Percentiles rank a stretch among this genome's conserved stretches.
These are phyloP conservation scores for Cephalopholis sonnerati DNA, from an alignment of 2,113 vertebrate species.

Conservation along the genomic window DNA sequence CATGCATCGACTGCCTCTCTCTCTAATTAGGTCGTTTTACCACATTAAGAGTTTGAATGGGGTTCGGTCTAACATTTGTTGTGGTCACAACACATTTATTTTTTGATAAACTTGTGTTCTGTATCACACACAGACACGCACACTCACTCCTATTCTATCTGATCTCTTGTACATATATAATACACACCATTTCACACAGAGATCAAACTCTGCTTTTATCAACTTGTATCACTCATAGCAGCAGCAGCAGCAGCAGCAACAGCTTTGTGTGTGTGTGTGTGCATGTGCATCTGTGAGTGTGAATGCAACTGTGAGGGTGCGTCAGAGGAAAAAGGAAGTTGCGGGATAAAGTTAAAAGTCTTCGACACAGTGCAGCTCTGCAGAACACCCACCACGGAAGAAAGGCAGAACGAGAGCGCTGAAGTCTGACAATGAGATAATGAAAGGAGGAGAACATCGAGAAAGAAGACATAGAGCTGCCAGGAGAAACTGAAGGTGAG, in stretches of 20 bases:
- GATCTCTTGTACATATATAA: neutral
- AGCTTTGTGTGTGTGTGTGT: neutral
- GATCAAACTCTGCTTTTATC: conserved; percentile 33
- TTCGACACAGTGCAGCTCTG: conserved; percentile 70
- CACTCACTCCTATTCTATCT: neutral
- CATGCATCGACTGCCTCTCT: neutral
- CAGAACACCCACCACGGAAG: conserved; percentile 82
- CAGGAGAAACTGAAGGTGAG: conserved; percentile 59
- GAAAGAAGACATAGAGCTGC: conserved; percentile 20
- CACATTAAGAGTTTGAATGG: neutral
- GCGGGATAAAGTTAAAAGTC: conserved; percentile 77
- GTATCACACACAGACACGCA: neutral
- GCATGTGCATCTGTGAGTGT: conserved; percentile 23
- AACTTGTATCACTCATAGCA: neutral
- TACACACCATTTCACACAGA: conserved; percentile 12
- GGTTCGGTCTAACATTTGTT: neutral
- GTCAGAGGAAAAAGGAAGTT: conserved; percentile 83
- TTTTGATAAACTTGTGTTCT: neutral
- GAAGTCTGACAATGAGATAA: conserved; percentile 52
- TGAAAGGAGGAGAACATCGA: conserved; percentile 51
- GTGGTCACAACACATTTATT: neutral
- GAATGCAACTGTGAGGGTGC: conserved; percentile 48
- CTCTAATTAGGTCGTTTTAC: neutral
- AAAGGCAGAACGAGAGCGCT: conserved; percentile 54
- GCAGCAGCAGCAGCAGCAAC: conserved; percentile 30